Base-by-base conservation (phyloP, 2,113 vertebrate genomes). In the Cygnus buccinator region DNA sequence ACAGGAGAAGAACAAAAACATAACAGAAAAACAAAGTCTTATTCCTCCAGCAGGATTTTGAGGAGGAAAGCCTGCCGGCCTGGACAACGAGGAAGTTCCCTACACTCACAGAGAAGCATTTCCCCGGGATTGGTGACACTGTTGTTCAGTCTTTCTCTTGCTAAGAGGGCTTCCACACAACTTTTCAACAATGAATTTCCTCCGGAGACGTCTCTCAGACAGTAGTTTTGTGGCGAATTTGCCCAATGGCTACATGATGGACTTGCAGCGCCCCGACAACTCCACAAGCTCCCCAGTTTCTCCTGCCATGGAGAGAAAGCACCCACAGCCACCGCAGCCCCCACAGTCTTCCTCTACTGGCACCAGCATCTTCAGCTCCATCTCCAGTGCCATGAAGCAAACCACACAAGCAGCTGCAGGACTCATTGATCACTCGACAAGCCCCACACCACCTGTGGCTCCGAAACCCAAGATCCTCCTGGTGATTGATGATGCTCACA, bases 221-320 rank as follows among this genome's bases (percentile, higher is more conserved):
- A 99, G 99, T 84, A 99, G 99, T 96, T 99, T 99, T 0, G 99
- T 99, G 96, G 99, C 99, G 70, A 99, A 99, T 95, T 98, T 99
- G 83, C 99, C 99, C 81, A 99, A 99, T 8, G 99, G 99, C 97
- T 99, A 99, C 97, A 99, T 99, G 99, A 98, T 99, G 95, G 99
- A 99, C 94, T 96, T 99, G 82, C 99, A 99, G 96, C 98, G 98
- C 78, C 98, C 98, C 0, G 96, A 98, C 22, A 99, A 97, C 46
- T 99, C 99, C 94, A 99, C 97, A 0, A 99, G 99, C 94, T 99
- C 98, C 33, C 98, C 98, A 0, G 98, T 98, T 4, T 99, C 99
- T 26, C 99, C 99, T 0, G 99, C 99, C 74, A 98, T 57, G 4
- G 98, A 98, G 96, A 98, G 99, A 35, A 98, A 99, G 73, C 99